Conservation (phyloP, 2,888 invertebrate genomes). For the Nemoura dubitans region DNA sequence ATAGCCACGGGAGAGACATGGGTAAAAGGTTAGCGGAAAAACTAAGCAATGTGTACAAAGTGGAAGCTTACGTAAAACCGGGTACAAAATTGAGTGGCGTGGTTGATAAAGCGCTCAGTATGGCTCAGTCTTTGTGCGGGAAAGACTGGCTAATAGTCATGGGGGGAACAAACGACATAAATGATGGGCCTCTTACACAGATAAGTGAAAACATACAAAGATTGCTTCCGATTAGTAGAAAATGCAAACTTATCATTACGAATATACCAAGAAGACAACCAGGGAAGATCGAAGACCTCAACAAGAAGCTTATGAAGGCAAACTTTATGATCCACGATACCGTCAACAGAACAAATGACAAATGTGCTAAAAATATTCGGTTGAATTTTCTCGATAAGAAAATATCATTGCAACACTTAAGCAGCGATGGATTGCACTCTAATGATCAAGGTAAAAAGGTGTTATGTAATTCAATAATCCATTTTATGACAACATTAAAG, state of each 20-base stretch:
- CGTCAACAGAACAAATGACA: neutral
- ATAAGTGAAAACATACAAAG: neutral
- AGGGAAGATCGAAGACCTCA: neutral
- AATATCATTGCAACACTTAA: neutral
- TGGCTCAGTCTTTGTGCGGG: neutral
- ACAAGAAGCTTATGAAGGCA: neutral
- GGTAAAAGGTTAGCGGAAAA: neutral
- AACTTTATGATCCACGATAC: neutral
- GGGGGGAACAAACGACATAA: neutral
- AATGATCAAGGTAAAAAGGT: neutral
- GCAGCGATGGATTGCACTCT: neutral
- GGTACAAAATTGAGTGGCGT: neutral
- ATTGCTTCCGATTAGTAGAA: neutral
- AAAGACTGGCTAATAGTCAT: neutral
- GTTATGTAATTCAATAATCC: neutral
- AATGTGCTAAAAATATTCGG: neutral
- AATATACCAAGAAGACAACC: neutral
- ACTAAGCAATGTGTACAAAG: neutral
- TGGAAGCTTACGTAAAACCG: neutral
- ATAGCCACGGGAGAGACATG: neutral
- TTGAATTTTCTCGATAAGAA: neutral
- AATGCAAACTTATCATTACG: neutral
- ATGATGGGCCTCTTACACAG: neutral
- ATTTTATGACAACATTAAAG: neutral
- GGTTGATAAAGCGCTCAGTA: neutral